Base-by-base conservation (phyloP, 2,888 invertebrate species). In the Tenthredo livida region DNA sequence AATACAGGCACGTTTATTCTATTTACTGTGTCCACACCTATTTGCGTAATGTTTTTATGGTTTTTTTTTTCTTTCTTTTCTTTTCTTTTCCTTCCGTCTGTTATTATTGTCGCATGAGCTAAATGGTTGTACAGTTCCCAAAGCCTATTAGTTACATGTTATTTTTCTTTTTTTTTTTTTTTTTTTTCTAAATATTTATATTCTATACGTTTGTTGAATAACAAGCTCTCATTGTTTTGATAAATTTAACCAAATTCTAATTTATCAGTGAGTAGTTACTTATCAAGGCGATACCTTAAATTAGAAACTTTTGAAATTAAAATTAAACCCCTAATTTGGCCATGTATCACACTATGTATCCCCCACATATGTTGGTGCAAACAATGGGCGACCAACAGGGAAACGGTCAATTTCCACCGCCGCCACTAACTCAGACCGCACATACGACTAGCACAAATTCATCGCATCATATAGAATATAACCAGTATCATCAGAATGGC, bases 301-400 rank as follows among this genome's bases (percentile, higher is more conserved):
- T 54, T 61, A 37, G 0, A n/a, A 80, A 33, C 7, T 54, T n/a
- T 29, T 54, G 17, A 54, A 43, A 73, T 25, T 54, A 15, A 73
- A 54, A 77, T 88, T 84, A 84, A 85, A 84, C 84, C 61, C 83
- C 86, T 87, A 85, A 85, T 84, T 89, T 89, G 88, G 91, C 89
- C 90, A 93, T 93, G 93, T 92, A 93, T 91, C 93, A 92, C 87
- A 87, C 92, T 87, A 89, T 90, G 87, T 90, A 90, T 87, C 90
- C 90, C 85, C 89, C 92, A 58, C 92, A 92, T 88, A 90, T 92
- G 89, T 91, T 92, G 91, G 91, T 92, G 87, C 92, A 93, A 87
- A 89, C 92, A 88, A 89, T 91, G 87, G 90, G 90, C 88, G 89
- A 89, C 87, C 92, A 92, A 86, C 92, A 91, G 88, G 87, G 90